Conservation (phyloP, 2,797 vertebrate species). For the Sciaenops ocellatus region DNA sequence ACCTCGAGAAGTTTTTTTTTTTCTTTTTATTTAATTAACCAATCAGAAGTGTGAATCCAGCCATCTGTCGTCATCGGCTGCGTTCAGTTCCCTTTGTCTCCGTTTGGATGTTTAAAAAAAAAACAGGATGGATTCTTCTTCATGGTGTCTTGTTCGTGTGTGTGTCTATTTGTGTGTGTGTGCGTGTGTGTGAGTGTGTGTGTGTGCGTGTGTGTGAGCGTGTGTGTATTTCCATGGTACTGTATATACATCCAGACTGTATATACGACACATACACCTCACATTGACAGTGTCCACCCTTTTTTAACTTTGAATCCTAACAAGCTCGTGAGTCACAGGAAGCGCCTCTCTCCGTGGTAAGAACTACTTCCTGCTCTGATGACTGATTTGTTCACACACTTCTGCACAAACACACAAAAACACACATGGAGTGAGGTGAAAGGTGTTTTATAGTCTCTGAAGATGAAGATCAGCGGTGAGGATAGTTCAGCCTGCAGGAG, state of each 20-base stretch:
- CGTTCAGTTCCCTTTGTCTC: conserved; percentile 34
- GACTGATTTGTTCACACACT: conserved; percentile 23
- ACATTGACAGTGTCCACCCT: conserved; percentile 78
- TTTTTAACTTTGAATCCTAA: conserved; percentile 48
- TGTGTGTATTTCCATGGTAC: conserved; percentile 78
- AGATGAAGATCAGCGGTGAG: too few species aligned
- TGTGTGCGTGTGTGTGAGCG: conserved; percentile 49
- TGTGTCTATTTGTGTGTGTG: conserved; percentile 39
- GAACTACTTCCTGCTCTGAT: conserved; percentile 34
- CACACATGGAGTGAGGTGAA: conserved; percentile 27
- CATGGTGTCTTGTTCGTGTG: conserved; percentile 72
- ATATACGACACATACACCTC: conserved; percentile 85
- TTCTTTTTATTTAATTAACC: conserved; percentile 33
- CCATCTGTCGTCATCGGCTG: conserved; percentile 58
- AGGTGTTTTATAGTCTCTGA: conserved; percentile 55
- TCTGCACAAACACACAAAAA: conserved; percentile 1
- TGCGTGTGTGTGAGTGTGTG: conserved; percentile 40
- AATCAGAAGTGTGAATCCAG: conserved; percentile 51
- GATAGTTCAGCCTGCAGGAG: too few species aligned
- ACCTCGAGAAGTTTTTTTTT: conserved; percentile 1
- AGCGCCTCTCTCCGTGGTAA: conserved; percentile 45
- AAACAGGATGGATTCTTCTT: conserved; percentile 58
- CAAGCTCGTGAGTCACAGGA: conserved; percentile 51
- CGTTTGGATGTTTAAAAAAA: conserved; percentile 26
- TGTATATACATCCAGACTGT: conserved; percentile 84